Conservation (phyloP, 2,797 vertebrate species). For the Mionectes olivaceus region DNA sequence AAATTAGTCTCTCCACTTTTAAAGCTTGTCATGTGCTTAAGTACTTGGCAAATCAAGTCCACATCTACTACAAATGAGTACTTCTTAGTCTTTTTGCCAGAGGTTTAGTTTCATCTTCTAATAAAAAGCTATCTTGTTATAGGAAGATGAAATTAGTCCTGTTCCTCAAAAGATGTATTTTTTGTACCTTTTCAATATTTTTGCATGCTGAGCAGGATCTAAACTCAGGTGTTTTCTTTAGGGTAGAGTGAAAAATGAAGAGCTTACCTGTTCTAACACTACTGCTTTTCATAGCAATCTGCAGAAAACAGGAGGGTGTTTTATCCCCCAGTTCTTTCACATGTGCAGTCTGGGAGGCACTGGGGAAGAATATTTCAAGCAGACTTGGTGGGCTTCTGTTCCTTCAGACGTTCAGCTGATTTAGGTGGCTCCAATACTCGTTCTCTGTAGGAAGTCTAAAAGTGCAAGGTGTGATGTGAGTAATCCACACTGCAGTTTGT, state of each 20-base stretch:
- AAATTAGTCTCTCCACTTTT: constrained; percentile 25
- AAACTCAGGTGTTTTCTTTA: background rate
- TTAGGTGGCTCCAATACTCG: fast-evolving
- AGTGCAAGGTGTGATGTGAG: no score
- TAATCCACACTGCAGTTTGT: no score
- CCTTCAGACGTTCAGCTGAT: background rate
- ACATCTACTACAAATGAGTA: background rate
- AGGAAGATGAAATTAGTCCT: background rate
- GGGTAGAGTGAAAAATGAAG: background rate
- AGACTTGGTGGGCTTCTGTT: background rate
- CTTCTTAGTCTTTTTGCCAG: background rate
- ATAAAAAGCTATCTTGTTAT: background rate
- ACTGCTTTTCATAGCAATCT: background rate
- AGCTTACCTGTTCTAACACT: background rate
- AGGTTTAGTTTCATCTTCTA: background rate
- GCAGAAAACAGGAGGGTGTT: background rate
- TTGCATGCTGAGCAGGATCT: background rate
- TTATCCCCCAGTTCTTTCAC: background rate
- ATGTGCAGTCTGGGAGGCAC: no score
- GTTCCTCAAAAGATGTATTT: background rate
- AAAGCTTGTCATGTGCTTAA: background rate
- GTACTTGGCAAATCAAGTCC: background rate
- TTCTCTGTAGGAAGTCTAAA: no score
- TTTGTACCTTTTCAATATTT: background rate
- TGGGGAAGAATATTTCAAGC: background rate